Evolutionary conservation across 2,888 invertebrate genomes (phyloP), one percentile per base, ranked within the genome.

Genomic region (Drosophila robusta): DNA sequence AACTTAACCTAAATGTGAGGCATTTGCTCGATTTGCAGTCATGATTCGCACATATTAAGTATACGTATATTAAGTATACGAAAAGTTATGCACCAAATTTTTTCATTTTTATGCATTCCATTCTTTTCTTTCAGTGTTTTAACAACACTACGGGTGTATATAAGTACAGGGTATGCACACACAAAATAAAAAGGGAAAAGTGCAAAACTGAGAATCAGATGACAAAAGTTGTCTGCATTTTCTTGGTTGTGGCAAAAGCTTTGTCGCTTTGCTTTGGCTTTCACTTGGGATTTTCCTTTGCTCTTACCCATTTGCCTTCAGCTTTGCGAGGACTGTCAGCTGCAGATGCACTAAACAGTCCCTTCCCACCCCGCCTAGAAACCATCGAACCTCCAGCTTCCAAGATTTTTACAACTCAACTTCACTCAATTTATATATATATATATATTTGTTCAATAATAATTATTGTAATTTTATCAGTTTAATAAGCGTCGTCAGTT

Each of bases 151-250:
- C 9, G 3, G 7, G 26, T 3, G 26, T 29, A 8, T 4, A 32
- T 9, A 11, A 4, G 32, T 41, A 51, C 22, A 61, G 73, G 61
- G 54, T 51, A 72, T 58, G 8, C 7, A 1, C 3, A 39, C 14
- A 11, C 1, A 7, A 8, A 36, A 29, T 26, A 11, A 16, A 42
- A 44, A 12, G 24, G 1, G 50, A 72, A 68, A 68, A 68, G 76
- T 83, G 74, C 68, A 63, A 71, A 70, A 61, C 75, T 66, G 71
- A 60, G 64, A 83, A 73, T 67, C 74, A 74, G 83, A 79, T 88
- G 82, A 88, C 82, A 83, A 83, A 83, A 83, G 82, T 83, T 87
- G 86, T 71, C 73, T 68, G 73, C 75, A 42, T 70, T 78, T 78
- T 78, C 78, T 78, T 63, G 66, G 70, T 36, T 78, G 79, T 62